Base-by-base conservation (phyloP, 2,888 invertebrate genomes). In the Panopea generosa region DNA sequence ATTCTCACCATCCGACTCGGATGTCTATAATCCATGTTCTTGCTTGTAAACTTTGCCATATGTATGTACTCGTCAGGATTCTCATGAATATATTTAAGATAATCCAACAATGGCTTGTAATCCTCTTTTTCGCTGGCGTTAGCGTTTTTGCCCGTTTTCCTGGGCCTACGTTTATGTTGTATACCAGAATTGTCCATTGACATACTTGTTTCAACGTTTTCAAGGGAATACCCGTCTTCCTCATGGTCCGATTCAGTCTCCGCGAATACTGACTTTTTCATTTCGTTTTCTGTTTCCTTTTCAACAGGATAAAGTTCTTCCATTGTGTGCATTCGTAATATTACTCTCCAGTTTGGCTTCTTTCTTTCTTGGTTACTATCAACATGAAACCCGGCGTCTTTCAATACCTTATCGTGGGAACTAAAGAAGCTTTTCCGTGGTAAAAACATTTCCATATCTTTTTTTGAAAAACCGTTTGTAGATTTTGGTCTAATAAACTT, bases 351-450 rank as follows among this genome's bases (percentile, higher is more conserved):
- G 22, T 68, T 63, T n/a, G 70, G 77, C n/a, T 70, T 68, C 56
- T 72, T 76, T 66, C 72, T 66, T 20, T 74, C 67, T 56, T 65
- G 60, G 11, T 66, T 60, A 26, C 56, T 69, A 24, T 84, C 81
- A 9, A 75, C 55, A 29, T 84, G 82, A 20, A 76, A 77, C 0
- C 88, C 89, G 7, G 88, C 88, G 4, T 84, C 85, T 60, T 77
- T 83, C 50, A 89, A 61, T 1, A 85, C 84, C 52, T 84, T 87
- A 47, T 86, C 86, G 56, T 89, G 89, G 43, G 86, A 85, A 72
- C 76, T 83, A 68, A 87, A 88, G 69, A 82, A 83, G 65, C 83
- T 86, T 60, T 78, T 84, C 38, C 85, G 65, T 3, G 89, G 88
- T n/a, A 89, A 71, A 50, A 85, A 84, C 38, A 78, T 50, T 33